Base-by-base conservation (phyloP, 1,140 invertebrate species). In the Ladona fulva region DNA sequence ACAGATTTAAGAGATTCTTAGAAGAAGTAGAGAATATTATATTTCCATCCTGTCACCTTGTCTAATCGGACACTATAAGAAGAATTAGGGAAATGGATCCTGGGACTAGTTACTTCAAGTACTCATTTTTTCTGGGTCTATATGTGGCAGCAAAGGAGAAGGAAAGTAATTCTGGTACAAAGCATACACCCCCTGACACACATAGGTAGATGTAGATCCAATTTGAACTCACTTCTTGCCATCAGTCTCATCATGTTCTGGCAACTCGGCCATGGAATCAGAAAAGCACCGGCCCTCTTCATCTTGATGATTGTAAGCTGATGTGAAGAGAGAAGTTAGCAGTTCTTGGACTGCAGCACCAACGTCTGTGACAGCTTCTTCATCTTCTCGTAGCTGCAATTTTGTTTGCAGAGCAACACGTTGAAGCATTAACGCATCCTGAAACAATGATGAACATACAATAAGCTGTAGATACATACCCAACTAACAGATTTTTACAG, bases 271-370 rank as follows among this genome's bases (percentile, higher is more conserved):
- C 90, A 99, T 93, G 11, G 95, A 97, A 87, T 99, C 97, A 10
- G 94, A 96, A 83, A 95, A 98, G 83, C 96, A 99, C 76, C 97
- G 89, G 74, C 97, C 97, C 85, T 98, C 95, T 83, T 96, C 94
- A 85, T 99, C 97, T 86, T 97, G 92, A 84, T 98, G 94, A 85
- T 98, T 99, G 83, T 97, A 98, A 0, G 97, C 91, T 6, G 93
- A 92, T 8, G 95, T 97, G 83, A 99, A 99, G 14, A 99, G 88
- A 42, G 93, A 95, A 0, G 94, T 91, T 22, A 99, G 89, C 44
- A 99, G 87, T 83, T 98, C 96, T 84, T 97, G 95, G 0, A 99
- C 91, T 0, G 95, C 92, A 1, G 92, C 90, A 25, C 90, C 87
- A 0, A 98, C 95, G 85, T 98, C 96, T 1, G 96, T 96, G 12